Evolutionary conservation across 2,113 vertebrate genomes (phyloP), one percentile per base, ranked within the genome.

Genomic region (Lagopus leucura): DNA sequence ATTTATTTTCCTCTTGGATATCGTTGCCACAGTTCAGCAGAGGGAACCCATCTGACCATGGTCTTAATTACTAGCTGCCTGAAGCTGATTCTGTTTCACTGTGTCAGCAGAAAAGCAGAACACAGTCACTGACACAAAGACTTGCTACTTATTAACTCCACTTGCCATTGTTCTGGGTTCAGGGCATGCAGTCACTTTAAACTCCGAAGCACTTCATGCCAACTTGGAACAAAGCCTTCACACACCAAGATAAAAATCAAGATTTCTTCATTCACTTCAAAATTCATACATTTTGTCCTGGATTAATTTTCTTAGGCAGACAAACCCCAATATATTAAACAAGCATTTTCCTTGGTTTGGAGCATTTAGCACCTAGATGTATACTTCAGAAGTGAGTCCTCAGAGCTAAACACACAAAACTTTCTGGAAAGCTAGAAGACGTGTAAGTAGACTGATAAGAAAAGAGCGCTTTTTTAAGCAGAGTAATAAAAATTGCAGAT

Each of bases 231-330:
- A 92, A 93, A 89, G 74, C 74, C 71, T 84, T 17, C 48, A 69
- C n/a, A 45, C 42, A 54, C 66, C 43, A 43, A 86, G 45, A 48
- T 83, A 90, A 89, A 81, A 88, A 81, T 73, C 40, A 80, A 50
- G 66, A 90, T 83, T 89, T 88, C 70, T 94, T 71, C 60, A 64
- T 61, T 69, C 47, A 34, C 45, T 72, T 77, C 67, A 80, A 90
- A 92, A 89, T 61, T 94, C 86, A 91, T 89, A 93, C 90, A 63
- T 86, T 93, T 86, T 82, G 67, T 21, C 65, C 69, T 55, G 50
- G 58, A 93, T 81, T 83, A 86, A 90, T 93, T 69, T 94, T 84
- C 73, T 93, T 74, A 70, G 52, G 82, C 72, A 96, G 92, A 81
- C 63, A 94, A 91, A 20, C 73, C 22, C 43, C 32, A 52, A 73